Conservation (phyloP, 2,888 invertebrate genomes). For the Zele albiditarsus region DNA sequence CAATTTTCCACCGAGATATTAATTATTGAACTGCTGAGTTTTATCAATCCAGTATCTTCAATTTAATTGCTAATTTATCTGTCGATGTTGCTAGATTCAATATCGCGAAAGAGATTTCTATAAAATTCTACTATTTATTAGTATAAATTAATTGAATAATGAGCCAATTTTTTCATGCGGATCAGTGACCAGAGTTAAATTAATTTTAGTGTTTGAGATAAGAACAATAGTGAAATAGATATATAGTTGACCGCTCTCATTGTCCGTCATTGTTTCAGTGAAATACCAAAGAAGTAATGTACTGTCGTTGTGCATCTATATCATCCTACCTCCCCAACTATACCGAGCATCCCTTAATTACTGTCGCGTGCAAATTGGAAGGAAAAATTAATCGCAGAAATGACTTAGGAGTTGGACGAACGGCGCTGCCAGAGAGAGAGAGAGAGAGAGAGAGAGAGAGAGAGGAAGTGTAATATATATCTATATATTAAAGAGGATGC, state of each 20-base stretch:
- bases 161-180: neutral
- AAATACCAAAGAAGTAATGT: conserved; percentile 34
- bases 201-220: conserved; percentile 4
- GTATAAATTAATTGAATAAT: too few species aligned
- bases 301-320: conserved; percentile 24
- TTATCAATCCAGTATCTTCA: too few species aligned
- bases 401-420: conserved; percentile 68
- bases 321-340: conserved; percentile 60
- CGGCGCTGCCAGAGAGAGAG: conserved; percentile 47
- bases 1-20: too few species aligned
- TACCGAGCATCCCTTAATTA: conserved; percentile 70
- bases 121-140: too few species aligned
- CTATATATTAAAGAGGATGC: conserved; percentile 13
- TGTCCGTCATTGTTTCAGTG: conserved; percentile 67
- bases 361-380: conserved; percentile 74
- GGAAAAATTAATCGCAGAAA: conserved; percentile 74
- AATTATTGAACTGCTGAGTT: too few species aligned
- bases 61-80: too few species aligned
- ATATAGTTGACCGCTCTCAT: conserved; percentile 40
- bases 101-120: too few species aligned
- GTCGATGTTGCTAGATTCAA: too few species aligned
- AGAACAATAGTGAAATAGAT: conserved; percentile 45
- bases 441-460: conserved; percentile 29
- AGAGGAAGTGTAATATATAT: too few species aligned
- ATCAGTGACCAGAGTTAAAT: neutral